Base-by-base conservation (phyloP, 1,140 invertebrate genomes). In the Tetragnatha versicolor region DNA sequence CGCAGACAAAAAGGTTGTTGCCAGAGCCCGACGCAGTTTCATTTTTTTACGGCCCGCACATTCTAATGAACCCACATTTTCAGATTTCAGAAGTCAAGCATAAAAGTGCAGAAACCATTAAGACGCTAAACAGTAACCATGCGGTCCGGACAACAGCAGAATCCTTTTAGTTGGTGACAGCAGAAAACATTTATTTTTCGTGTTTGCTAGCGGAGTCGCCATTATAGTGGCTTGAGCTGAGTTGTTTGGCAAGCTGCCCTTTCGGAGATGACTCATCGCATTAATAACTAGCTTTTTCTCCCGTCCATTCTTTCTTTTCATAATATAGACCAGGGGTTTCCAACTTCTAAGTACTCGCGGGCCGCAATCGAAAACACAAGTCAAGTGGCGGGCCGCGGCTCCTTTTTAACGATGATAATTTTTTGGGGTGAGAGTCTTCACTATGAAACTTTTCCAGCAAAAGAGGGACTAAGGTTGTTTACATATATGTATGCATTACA, bases 71-170 rank as follows among this genome's bases (percentile, higher is more conserved):
- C 42, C 68, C 58, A 55, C 51, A 72, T 72, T 72, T 72, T 72
- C 58, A 33, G 49, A 58, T 42, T 49, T 72, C 51, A 53, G 68
- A 72, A 72, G 68, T 72, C 5, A 53, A 35, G n/a, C 68, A 72
- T 72, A 72, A 72, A 72, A 72, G 68, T 72, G 68, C 58, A 72
- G 68, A 58, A 63, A 72, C 68, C 68, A 72, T 72, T 72, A 72
- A 72, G 68, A 58, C 37, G 37, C 68, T 72, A 72, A 72, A 58
- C 68, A 72, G 68, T 35, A 72, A 72, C 68, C 68, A 72, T 58
- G 51, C 47, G 37, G 68, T 58, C 68, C 27, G 51, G 33, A 42
- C 68, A 58, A 72, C 68, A 72, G 51, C 49, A 72, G 68, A 72
- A 72, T 58, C 68, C 68, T 72, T 72, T 72, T 72, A 72, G 51